Percentiles rank a stretch among this genome's conserved stretches.
Evolutionary conservation across 1,140 invertebrate species (phyloP).

Genomic region (Euwallacea similis): DNA sequence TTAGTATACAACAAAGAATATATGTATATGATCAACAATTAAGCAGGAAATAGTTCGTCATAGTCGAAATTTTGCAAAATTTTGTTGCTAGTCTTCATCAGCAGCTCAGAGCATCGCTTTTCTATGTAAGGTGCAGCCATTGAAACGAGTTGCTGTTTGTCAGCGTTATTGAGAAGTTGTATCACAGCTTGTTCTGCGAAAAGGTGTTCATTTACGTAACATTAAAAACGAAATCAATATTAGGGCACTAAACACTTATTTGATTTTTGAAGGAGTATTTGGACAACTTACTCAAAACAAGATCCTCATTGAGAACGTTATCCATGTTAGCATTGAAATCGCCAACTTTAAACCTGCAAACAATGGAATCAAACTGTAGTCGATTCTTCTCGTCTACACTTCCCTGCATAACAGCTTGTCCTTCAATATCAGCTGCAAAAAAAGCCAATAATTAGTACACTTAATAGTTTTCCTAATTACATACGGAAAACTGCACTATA

Average conservation of each 20-base stretch:
- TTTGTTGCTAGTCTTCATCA: constrained; percentile 40
- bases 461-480: background rate
- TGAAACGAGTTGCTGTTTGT: constrained; percentile 40
- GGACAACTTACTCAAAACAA: constrained; percentile 57
- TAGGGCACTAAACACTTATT: background rate
- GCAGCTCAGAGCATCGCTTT: constrained; percentile 37
- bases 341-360: constrained; percentile 60
- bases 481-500: background rate
- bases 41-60: constrained; percentile 44
- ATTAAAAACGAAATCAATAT: background rate
- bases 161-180: constrained; percentile 34
- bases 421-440: constrained; percentile 61
- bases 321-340: constrained; percentile 63
- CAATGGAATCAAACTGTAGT: constrained; percentile 63
- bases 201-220: background rate
- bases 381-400: constrained; percentile 56
- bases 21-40: background rate
- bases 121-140: constrained; percentile 39
- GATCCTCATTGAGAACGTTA: constrained; percentile 67
- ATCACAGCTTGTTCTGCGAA: constrained; percentile 40
- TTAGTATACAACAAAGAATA: no score
- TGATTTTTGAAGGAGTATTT: constrained; percentile 6
- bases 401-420: constrained; percentile 58
- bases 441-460: background rate
- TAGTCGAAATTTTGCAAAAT: constrained; percentile 43